Evolutionary conservation across 2,797 vertebrate genomes (phyloP).

Genomic region (Philypnodon macrostomus): DNA sequence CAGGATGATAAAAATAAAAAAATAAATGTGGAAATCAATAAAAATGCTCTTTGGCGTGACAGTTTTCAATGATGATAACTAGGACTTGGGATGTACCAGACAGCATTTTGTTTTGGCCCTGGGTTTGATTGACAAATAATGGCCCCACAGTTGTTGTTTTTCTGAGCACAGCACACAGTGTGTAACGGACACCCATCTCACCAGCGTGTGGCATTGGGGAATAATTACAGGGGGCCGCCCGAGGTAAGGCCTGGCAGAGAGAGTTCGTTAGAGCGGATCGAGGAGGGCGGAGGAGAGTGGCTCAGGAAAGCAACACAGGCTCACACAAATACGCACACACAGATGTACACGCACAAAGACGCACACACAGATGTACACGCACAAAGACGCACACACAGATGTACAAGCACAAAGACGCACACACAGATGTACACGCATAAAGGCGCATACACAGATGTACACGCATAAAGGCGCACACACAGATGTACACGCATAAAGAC

Average conservation of each 20-base stretch:
- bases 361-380: too few relatives aligned
- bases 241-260: constrained; percentile 76
- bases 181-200: constrained; percentile 77
- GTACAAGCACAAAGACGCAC: too few relatives aligned
- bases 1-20: constrained; percentile 58
- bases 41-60: constrained; percentile 71
- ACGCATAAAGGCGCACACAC: too few relatives aligned
- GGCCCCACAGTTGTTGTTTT: constrained; percentile 75
- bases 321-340: too few relatives aligned
- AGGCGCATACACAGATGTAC: too few relatives aligned
- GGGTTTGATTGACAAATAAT: constrained; percentile 83
- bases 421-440: too few relatives aligned
- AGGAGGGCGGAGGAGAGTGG: constrained; percentile 52
- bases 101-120: constrained; percentile 73
- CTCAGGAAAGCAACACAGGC: constrained; percentile 53
- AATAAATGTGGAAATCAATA: constrained; percentile 70
- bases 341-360: too few relatives aligned
- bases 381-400: too few relatives aligned
- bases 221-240: constrained; percentile 77
- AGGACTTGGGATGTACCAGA: constrained; percentile 62
- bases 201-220: constrained; percentile 75
- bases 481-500: too few relatives aligned
- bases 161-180: constrained; percentile 61
- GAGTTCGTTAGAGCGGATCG: constrained; percentile 73
- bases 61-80: constrained; percentile 73